Evolutionary conservation across 2,113 vertebrate species (phyloP).

Genomic region (Paradoxurus hermaphroditus): DNA sequence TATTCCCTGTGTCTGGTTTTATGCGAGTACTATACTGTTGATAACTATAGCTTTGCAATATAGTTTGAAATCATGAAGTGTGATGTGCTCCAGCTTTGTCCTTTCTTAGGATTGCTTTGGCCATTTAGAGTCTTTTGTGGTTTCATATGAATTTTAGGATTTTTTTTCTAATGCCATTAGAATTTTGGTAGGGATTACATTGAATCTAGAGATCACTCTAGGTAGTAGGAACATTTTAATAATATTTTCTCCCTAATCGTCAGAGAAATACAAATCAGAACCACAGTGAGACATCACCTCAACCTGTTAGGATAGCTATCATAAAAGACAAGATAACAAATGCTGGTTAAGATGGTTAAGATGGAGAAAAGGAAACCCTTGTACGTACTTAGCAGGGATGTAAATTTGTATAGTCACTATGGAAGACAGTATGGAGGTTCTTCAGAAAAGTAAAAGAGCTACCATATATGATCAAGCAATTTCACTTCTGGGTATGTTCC

Average conservation of each 20-base stretch:
- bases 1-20: background rate
- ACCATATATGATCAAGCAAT: background rate
- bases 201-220: background rate
- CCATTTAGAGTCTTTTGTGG: background rate
- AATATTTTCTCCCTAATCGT: background rate
- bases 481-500: background rate
- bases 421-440: background rate
- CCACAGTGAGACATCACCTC: background rate
- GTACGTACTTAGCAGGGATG: too few relatives aligned
- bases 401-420: background rate
- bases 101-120: background rate
- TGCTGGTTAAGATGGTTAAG: background rate
- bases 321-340: background rate
- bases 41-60: background rate
- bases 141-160: background rate
- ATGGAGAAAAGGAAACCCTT: background rate
- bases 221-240: background rate
- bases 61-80: background rate
- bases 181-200: background rate
- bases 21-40: background rate
- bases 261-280: background rate
- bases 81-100: background rate
- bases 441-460: background rate
- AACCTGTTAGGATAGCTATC: background rate
- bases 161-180: background rate